These are phyloP conservation scores for Dendrocincla tyrannina DNA, from an alignment of 2,797 vertebrate species.

Conservation along the genomic window DNA sequence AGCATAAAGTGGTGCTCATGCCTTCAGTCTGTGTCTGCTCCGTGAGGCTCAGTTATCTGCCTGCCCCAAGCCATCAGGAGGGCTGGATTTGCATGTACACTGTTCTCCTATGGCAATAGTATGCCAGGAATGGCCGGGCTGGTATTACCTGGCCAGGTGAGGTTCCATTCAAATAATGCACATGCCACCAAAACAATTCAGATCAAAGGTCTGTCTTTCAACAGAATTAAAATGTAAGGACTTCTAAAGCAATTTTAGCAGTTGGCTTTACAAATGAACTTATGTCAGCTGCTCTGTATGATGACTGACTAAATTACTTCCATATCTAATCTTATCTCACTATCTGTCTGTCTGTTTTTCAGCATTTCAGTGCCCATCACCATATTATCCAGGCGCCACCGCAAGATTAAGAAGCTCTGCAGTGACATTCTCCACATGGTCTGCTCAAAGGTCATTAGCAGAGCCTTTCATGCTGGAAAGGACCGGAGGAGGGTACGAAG, in stretches of 20 bases:
- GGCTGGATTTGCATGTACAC: constrained; percentile 55
- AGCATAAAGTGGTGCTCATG: constrained; percentile 50
- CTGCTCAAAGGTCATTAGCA: constrained; percentile 36
- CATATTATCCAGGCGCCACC: constrained; percentile 58
- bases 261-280: constrained; percentile 63
- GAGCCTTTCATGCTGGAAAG: background rate
- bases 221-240: constrained; percentile 49
- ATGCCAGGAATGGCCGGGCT: constrained; percentile 51
- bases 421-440: constrained; percentile 17
- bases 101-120: constrained; percentile 18
- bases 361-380: constrained; percentile 60
- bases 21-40: constrained; percentile 7
- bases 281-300: constrained; percentile 60
- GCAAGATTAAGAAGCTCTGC: constrained; percentile 48
- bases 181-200: constrained; percentile 59
- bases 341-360: constrained; percentile 69
- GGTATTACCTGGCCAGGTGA: constrained; percentile 51
- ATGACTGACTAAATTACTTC: constrained; percentile 55
- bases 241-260: constrained; percentile 57
- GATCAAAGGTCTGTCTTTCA: constrained; percentile 63
- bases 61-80: constrained; percentile 34
- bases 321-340: constrained; percentile 55
- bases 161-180: constrained; percentile 55
- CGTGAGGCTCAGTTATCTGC: constrained; percentile 47
- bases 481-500: rapidly evolving